Evolutionary conservation across 2,888 invertebrate species (phyloP).

Genomic region (Patella caerulea): DNA sequence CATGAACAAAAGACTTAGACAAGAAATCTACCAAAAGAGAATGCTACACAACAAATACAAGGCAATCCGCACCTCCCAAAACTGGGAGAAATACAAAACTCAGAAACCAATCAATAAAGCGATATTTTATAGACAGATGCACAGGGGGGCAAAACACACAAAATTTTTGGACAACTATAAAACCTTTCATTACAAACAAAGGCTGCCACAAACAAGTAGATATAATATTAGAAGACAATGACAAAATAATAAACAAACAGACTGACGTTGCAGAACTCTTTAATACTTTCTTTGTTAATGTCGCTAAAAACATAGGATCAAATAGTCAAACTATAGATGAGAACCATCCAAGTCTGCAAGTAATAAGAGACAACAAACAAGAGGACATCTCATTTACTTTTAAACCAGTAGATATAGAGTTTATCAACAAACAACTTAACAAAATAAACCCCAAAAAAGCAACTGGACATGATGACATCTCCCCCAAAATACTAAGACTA

Average conservation of each 20-base stretch:
- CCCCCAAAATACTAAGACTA: slow-evolving; percentile 18
- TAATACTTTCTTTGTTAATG: slow-evolving; percentile 17
- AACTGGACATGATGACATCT: slow-evolving; percentile 23
- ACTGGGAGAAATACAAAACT: neutral
- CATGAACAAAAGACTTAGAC: neutral
- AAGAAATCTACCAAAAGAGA: neutral
- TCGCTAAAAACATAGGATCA: slow-evolving; percentile 31
- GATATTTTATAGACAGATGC: too few relatives aligned
- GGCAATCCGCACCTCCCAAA: neutral
- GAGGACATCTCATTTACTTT: neutral
- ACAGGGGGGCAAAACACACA: too few relatives aligned
- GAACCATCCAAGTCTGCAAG: slow-evolving; percentile 22
- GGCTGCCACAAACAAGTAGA: too few relatives aligned
- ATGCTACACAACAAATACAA: neutral
- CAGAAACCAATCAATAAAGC: neutral
- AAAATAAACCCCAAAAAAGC: slow-evolving; percentile 21
- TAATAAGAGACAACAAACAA: neutral
- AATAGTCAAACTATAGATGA: slow-evolving; percentile 11
- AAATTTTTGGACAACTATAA: too few relatives aligned
- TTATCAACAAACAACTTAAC: slow-evolving; percentile 14
- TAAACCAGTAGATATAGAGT: slow-evolving; percentile 5
- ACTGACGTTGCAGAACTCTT: too few relatives aligned
- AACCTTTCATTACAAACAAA: too few relatives aligned
- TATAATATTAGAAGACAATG: too few relatives aligned
- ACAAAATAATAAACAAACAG: too few relatives aligned